A percentile compares a stretch with the other conserved stretches of the same genome.
Evolutionary conservation across 2,888 invertebrate genomes (phyloP).

Genomic region (Julus scanicus): DNA sequence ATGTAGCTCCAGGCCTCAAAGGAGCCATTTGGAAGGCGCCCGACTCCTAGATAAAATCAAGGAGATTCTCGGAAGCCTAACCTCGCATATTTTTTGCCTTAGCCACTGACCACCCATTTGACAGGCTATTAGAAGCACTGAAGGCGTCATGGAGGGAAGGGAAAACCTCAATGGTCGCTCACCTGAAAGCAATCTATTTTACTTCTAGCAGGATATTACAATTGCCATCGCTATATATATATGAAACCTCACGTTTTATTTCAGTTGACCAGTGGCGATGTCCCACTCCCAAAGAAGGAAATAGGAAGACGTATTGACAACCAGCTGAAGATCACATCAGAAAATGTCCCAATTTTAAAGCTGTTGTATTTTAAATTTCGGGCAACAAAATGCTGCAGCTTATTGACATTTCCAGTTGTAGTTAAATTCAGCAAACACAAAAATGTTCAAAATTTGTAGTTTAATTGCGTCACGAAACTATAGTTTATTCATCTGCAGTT

Average conservation of each 20-base stretch:
- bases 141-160: not conserved
- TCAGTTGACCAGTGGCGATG: not conserved
- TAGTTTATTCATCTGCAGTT: no score
- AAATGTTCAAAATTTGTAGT: no score
- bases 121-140: not conserved
- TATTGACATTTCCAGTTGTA: no score
- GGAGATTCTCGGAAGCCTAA: not conserved
- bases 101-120: slow-evolving; percentile 23
- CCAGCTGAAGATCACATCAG: not conserved
- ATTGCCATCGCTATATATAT: not conserved
- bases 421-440: no score
- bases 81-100: not conserved
- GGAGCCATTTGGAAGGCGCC: not conserved
- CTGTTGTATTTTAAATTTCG: no score
- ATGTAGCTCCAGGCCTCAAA: not conserved
- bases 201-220: not conserved
- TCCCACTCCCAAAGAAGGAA: not conserved
- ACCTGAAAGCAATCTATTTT: not conserved
- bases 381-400: no score
- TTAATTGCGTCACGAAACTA: no score
- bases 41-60: not conserved
- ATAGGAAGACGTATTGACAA: not conserved
- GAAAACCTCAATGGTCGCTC: not conserved
- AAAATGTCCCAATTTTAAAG: no score
- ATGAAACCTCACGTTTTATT: not conserved